Percentiles rank a stretch among this genome's conserved stretches.
These are phyloP conservation scores for Cheilosia urbana DNA, from an alignment of 2,888 invertebrate species.

Conservation along the genomic window DNA sequence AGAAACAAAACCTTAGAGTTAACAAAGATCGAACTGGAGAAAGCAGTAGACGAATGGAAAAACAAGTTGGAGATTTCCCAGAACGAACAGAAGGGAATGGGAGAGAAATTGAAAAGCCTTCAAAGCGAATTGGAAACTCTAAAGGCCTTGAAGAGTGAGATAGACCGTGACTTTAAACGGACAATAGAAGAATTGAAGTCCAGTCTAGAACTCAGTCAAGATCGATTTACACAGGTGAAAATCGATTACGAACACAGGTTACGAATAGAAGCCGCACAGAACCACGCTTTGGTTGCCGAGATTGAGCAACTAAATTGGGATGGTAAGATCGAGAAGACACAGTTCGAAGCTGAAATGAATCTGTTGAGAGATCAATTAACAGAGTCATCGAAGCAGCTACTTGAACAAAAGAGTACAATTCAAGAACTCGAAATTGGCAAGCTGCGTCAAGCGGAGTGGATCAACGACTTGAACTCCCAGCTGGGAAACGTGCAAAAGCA, in stretches of 20 bases:
- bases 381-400: neutral
- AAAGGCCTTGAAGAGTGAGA: neutral
- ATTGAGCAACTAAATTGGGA: conserved; percentile 1
- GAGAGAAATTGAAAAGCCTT: conserved; percentile 43
- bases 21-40: conserved; percentile 21
- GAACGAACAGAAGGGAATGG: conserved; percentile 24
- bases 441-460: neutral
- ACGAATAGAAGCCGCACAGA: neutral
- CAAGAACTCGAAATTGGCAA: neutral
- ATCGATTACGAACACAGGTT: conserved; percentile 15
- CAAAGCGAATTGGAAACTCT: conserved; percentile 13
- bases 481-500: neutral
- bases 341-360: neutral
- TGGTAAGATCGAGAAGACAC: conserved; percentile 2
- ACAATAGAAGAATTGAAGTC: conserved; percentile 16
- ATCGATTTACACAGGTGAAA: conserved; percentile 1
- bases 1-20: conserved; percentile 35
- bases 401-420: neutral
- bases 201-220: neutral
- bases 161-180: conserved; percentile 3
- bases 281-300: neutral
- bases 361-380: neutral
- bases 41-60: conserved; percentile 16
- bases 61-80: conserved; percentile 29
- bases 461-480: neutral